phyloP scores from a whole-genome alignment of 2,797 vertebrate species.

The Salarias fasciatus region DNA sequence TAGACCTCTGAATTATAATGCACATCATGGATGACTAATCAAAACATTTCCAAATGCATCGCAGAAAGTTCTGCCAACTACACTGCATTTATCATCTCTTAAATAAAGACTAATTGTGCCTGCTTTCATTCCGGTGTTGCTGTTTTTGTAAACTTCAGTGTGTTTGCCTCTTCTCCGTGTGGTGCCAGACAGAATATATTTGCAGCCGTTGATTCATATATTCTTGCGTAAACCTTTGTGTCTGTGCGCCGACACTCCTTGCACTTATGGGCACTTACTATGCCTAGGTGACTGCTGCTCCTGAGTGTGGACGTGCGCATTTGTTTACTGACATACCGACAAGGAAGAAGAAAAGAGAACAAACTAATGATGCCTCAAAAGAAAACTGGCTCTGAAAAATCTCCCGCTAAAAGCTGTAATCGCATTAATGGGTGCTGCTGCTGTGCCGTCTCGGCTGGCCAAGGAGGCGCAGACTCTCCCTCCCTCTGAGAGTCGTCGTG shows the following conservation, averaged over 20 bases:
- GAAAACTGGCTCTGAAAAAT: constrained; percentile 72
- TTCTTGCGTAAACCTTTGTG: not conserved
- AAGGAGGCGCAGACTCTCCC: constrained; percentile 53
- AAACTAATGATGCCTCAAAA: constrained; percentile 67
- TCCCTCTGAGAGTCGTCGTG: constrained; percentile 39
- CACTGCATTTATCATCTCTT: constrained; percentile 51
- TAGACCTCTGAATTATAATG: constrained; percentile 52
- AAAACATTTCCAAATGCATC: constrained; percentile 59
- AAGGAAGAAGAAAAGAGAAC: constrained; percentile 49
- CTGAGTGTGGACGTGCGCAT: constrained; percentile 20
- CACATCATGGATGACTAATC: constrained; percentile 55
- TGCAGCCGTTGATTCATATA: constrained; percentile 4
- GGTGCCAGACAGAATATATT: constrained; percentile 15
- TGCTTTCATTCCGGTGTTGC: constrained; percentile 6
- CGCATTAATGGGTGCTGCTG: constrained; percentile 71
- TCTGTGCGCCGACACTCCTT: not conserved
- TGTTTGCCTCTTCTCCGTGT: constrained; percentile 13
- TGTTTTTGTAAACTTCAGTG: constrained; percentile 14
- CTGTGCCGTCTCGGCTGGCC: constrained; percentile 63
- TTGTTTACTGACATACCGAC: constrained; percentile 55
- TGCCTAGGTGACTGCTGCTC: constrained; percentile 11
- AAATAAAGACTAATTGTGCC: constrained; percentile 44
- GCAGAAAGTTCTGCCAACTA: constrained; percentile 41
- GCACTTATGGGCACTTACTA: not conserved
- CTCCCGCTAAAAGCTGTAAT: constrained; percentile 77